phyloP scores from a whole-genome alignment of 2,113 vertebrate species.

The Astur gentilis region DNA sequence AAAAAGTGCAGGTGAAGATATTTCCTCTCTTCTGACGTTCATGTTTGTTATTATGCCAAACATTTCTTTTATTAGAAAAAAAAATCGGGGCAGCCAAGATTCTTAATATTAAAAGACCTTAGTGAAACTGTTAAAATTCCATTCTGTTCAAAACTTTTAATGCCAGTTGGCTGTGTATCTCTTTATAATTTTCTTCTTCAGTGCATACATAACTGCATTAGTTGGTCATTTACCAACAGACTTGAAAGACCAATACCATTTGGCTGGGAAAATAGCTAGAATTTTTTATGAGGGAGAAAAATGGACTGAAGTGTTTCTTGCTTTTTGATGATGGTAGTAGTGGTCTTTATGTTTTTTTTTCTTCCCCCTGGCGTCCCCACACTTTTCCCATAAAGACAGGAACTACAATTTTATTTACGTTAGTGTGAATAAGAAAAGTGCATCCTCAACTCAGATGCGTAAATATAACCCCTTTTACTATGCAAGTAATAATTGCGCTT shows the following conservation, averaged over 20 bases:
- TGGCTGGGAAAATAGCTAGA: not conserved
- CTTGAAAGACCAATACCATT: not conserved
- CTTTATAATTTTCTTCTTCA: constrained; percentile 10
- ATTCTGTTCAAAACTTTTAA: not conserved
- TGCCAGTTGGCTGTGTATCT: not conserved
- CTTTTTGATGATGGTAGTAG: not conserved
- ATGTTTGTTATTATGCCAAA: not conserved
- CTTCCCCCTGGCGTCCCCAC: fast-evolving
- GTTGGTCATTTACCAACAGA: constrained; percentile 47
- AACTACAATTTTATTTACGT: not conserved
- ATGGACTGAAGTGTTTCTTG: not conserved
- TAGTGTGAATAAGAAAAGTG: not conserved
- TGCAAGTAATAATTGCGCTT: not conserved
- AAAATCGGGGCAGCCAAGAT: not conserved
- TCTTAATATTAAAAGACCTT: not conserved
- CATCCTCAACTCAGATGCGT: not conserved
- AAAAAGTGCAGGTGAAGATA: not conserved
- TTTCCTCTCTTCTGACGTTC: not conserved
- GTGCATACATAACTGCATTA: not conserved
- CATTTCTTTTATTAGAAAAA: not conserved
- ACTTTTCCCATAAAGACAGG: not conserved
- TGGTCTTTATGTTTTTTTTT: not conserved
- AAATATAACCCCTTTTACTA: not conserved
- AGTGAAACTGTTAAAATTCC: not conserved
- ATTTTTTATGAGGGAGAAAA: not conserved